phyloP scores from a whole-genome alignment of 2,113 vertebrate species.

The Orcinus orca region DNA sequence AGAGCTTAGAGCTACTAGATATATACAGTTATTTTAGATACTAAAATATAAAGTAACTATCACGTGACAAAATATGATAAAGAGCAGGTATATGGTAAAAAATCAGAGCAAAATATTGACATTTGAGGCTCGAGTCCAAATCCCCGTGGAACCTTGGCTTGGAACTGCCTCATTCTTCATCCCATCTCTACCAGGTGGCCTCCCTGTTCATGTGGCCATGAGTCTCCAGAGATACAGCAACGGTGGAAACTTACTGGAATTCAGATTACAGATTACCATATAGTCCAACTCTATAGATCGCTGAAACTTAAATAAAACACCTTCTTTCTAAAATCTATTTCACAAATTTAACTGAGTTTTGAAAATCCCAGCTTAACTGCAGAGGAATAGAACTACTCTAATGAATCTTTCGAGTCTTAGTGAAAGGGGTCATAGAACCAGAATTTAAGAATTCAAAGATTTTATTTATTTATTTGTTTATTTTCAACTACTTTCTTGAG shows the following conservation, averaged over 20 bases:
- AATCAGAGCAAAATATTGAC: neutral
- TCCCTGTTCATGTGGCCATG: neutral
- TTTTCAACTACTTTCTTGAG: neutral
- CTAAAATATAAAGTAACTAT: neutral
- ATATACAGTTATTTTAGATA: neutral
- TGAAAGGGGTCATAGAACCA: neutral
- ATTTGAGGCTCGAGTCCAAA: neutral
- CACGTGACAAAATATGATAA: neutral
- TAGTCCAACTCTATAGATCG: neutral
- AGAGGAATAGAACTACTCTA: neutral
- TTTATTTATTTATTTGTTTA: neutral
- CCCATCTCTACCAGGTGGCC: neutral
- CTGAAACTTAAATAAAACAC: neutral
- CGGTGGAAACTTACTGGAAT: neutral
- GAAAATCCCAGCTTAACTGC: neutral
- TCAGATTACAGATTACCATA: neutral
- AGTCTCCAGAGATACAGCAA: neutral
- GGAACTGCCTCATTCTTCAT: neutral
- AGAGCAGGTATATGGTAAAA: neutral
- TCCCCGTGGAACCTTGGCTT: accelerated
- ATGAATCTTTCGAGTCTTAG: neutral
- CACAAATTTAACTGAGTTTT: neutral
- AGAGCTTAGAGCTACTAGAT: neutral
- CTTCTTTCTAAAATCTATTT: neutral
- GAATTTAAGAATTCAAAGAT: neutral